Conservation (phyloP, 2,888 invertebrate species). For the Hirtodrosophila cameraria region DNA sequence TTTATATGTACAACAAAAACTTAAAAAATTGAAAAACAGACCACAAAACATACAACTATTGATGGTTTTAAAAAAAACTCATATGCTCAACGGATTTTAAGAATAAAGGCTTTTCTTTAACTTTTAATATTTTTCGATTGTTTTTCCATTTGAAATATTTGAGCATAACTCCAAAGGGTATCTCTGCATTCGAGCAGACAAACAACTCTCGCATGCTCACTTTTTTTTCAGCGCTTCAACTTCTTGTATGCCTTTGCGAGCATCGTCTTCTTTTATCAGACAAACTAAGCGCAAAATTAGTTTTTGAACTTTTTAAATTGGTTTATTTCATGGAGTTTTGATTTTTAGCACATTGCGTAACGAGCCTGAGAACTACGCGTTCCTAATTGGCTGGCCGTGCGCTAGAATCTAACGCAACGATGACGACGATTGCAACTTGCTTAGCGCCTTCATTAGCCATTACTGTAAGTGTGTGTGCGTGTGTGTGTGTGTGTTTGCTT, state of each 20-base stretch:
- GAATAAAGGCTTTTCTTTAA: too few species aligned
- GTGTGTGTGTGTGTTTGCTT: conserved; percentile 8
- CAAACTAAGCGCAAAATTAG: conserved; percentile 82
- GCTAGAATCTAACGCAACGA: conserved; percentile 14
- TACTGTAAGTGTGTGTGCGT: conserved; percentile 5
- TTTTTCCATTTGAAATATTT: too few species aligned
- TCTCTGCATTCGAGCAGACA: too few species aligned
- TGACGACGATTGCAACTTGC: conserved; percentile 44
- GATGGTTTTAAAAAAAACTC: too few species aligned
- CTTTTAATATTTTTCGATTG: too few species aligned
- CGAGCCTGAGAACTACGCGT: conserved; percentile 66
- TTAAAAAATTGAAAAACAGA: too few species aligned
- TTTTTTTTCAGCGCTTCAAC: conserved; percentile 16
- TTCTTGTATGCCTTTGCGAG: conserved; percentile 27
- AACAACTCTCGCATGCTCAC: not conserved
- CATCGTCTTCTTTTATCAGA: conserved; percentile 74
- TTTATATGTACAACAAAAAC: too few species aligned
- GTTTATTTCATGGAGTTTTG: conserved; percentile 81
- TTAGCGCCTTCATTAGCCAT: conserved; percentile 71
- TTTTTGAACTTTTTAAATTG: conserved; percentile 82
- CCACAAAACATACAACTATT: too few species aligned
- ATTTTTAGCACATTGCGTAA: conserved; percentile 76
- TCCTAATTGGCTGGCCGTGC: conserved; percentile 71
- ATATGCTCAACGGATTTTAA: too few species aligned
- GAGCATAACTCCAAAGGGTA: too few species aligned